Conservation (phyloP, 2,113 vertebrate species). For the Cryptotis parvus region DNA sequence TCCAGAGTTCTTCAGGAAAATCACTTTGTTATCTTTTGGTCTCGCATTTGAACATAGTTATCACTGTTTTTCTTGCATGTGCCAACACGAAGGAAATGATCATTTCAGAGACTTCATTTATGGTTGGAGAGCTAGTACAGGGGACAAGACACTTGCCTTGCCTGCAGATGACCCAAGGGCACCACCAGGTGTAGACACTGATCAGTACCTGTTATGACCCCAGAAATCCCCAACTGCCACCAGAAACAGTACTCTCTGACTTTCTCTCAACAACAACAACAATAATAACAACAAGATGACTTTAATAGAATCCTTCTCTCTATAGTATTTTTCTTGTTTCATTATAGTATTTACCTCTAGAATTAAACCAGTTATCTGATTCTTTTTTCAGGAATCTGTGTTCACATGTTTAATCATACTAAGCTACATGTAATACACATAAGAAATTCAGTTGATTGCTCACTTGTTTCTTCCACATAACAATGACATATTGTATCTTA, state of each 20-base stretch:
- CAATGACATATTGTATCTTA: neutral
- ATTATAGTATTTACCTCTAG: neutral
- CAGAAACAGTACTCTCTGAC: neutral
- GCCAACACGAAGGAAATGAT: neutral
- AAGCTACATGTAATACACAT: neutral
- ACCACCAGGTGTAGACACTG: too few relatives aligned
- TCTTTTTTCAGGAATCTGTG: neutral
- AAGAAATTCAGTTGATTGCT: neutral
- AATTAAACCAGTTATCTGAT: neutral
- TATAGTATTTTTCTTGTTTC: conserved; percentile 8
- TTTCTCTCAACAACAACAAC: neutral
- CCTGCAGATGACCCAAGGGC: too few relatives aligned
- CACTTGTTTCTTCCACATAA: conserved; percentile 20
- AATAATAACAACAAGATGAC: neutral
- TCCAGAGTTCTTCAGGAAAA: conserved; percentile 20
- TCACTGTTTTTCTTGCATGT: neutral
- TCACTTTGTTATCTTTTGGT: neutral
- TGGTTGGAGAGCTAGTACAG: too few relatives aligned
- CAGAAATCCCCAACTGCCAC: too few relatives aligned
- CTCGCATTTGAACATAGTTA: conserved; percentile 10
- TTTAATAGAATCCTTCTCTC: neutral
- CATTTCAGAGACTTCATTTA: neutral
- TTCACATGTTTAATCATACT: conserved; percentile 25
- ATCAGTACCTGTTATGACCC: too few relatives aligned
- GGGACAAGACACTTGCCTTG: too few relatives aligned